phyloP scores from a whole-genome alignment of 2,113 vertebrate species.

The Ameiurus melas region DNA sequence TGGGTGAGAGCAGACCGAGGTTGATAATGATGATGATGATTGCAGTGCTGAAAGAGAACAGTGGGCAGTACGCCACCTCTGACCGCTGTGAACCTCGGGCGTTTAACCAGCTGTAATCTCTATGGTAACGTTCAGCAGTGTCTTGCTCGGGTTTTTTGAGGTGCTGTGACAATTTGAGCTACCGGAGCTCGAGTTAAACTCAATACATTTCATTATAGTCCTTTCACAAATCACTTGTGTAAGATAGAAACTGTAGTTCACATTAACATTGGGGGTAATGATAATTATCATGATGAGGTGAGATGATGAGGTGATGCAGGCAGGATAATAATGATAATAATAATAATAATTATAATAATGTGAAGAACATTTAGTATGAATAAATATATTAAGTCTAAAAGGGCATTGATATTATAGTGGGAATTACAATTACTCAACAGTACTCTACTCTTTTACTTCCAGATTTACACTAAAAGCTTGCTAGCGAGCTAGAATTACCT shows the following conservation, averaged over 20 bases:
- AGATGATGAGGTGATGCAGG: background rate
- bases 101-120: conserved; percentile 22
- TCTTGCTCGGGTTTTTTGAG: background rate
- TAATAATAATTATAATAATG: background rate
- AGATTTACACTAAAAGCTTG: background rate
- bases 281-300: background rate
- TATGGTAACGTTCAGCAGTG: conserved; percentile 4
- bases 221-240: background rate
- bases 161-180: background rate
- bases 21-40: conserved; percentile 43
- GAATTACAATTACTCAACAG: background rate
- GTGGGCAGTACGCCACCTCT: background rate
- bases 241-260: background rate
- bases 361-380: background rate
- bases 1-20: conserved; percentile 12
- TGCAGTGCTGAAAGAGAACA: conserved; percentile 10
- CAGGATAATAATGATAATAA: background rate
- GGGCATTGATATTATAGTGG: background rate
- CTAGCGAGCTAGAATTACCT: background rate
- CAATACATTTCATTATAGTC: background rate
- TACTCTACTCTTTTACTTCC: background rate
- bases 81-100: conserved; percentile 18
- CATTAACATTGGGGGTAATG: background rate
- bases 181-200: background rate
- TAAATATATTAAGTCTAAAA: background rate